Percentiles rank a stretch among this genome's conserved stretches.
Conservation (phyloP, 2,888 invertebrate genomes). For the Andrena haemorrhoa region DNA sequence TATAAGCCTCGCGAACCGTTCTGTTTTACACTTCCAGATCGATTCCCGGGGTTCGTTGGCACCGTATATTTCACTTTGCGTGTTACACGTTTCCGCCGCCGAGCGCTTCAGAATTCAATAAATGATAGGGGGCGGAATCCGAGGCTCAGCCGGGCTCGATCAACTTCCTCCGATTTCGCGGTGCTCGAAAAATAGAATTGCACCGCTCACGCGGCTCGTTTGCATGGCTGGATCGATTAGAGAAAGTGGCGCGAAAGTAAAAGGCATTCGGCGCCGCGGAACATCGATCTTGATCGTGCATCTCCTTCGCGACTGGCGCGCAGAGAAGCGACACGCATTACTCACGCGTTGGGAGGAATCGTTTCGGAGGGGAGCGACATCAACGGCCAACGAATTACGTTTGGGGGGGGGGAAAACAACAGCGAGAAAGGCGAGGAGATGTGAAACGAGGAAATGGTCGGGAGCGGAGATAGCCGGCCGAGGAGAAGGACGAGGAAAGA, state of each 20-base stretch:
- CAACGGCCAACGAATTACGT: conserved; percentile 30
- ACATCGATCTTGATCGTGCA: conserved; percentile 24
- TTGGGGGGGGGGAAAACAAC: conserved; percentile 22
- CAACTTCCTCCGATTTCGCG: too few species aligned
- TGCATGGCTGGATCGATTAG: too few species aligned
- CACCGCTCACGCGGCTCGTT: too few species aligned
- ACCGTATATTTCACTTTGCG: conserved; percentile 6
- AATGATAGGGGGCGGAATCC: neutral
- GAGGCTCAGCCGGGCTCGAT: too few species aligned
- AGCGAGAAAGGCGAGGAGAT: neutral
- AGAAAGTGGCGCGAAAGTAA: too few species aligned
- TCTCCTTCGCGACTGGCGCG: conserved; percentile 43
- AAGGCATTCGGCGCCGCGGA: neutral
- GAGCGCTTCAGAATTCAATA: neutral
- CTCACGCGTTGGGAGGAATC: conserved; percentile 44
- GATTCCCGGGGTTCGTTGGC: neutral
- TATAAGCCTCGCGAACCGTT: conserved; percentile 29
- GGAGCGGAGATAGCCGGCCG: conserved; percentile 37
- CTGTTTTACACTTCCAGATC: neutral
- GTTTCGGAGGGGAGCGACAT: conserved; percentile 15
- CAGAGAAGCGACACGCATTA: conserved; percentile 53
- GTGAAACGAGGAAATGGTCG: neutral
- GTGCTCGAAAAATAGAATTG: neutral
- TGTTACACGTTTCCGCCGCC: neutral
- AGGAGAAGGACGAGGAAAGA: conserved; percentile 20